Base-by-base conservation (phyloP, 2,888 invertebrate species). In the Conus canariensis region DNA sequence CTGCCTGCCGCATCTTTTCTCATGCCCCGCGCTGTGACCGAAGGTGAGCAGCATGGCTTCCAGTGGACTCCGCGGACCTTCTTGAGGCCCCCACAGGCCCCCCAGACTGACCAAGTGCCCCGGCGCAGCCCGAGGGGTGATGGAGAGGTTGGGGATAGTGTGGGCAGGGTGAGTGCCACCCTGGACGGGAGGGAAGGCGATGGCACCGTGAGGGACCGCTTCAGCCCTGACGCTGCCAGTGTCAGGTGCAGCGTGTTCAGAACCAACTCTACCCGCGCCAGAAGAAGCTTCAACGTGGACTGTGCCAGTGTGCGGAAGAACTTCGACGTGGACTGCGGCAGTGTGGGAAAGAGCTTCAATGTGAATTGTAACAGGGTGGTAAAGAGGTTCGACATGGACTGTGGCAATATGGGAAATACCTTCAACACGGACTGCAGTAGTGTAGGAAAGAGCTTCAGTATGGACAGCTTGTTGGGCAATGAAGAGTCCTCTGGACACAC, bases 401-500 rank as follows among this genome's bases (percentile, higher is more conserved):
- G 45, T 80, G 77, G 3, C 77, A 25, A 7, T n/a, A n/a, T 74
- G 74, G 74, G n/a, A 22, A n/a, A 19, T 5, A 74, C 5, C 74
- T 74, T 74, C 87, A 74, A 14, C 22, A 56, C 14, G 25, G 56
- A 45, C 45, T 22, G 19, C 16, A 14, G 67, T 45, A 19, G 74
- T 3, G 88, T 14, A 0, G 56, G 88, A 16, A 88, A 59, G n/a
- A 88, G 88, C 16, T 88, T 88, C 64, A 74, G 70, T 16, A 22
- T 89, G 60, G 70, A 89, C 74, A 89, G 58, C 25, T 45, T 85
- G 59, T 67, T 85, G 60, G 25, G 19, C 19, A 64, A 10, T 83
- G 82, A 19, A 3, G 22, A 10, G 19, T 12, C 82, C 22, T 58
- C 82, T 56, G 19, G 22, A 56, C 82, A 58, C 56, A 83, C 82